Base-by-base conservation (phyloP, 2,797 vertebrate genomes). In the Uromys caudimaculatus region DNA sequence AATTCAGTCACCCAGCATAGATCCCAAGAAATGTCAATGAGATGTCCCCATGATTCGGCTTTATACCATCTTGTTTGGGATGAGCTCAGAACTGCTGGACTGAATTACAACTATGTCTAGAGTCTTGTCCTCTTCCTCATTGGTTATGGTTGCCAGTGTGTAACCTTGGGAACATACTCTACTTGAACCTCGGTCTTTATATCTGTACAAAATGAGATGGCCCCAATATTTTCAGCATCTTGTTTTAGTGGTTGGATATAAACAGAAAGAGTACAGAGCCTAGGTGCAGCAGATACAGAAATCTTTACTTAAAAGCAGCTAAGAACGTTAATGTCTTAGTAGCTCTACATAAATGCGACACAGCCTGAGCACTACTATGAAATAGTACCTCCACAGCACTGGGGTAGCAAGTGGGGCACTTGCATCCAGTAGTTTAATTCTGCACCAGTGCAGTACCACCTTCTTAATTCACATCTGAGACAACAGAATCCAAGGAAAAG, bases 231-330 rank as follows among this genome's bases (percentile, higher is more conserved):
- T 94, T 29, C 7, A 62, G 52, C 24, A 23, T 24, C 69, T 95
- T 95, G 4, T 64, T 86, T 91, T 88, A 52, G 64, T 90, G 21
- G 44, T 76, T 87, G 44, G 91, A 52, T 94, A 69, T 44, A 75
- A 52, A 52, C 54, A 91, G 67, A 89, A 93, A 58, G 14, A 75
- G 5, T 58, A 19, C 0, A 87, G 35, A 83, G 13, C 96, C 19
- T 76, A 89, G 95, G 64, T 32, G 21, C 16, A 12, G 7, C 32
- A 91, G 69, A 79, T 73, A 52, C 1, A 75, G 12, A 16, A 90
- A 87, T 41, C 4, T 23, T 94, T 95, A 84, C 41, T 86, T 96
- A 77, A 95, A 94, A 38, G 41, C 19, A 81, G 82, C 38, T 81
- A 85, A 75, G 24, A 75, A 67, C 4, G 58, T 64, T 88, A 58